Base-by-base conservation (phyloP, 2,113 vertebrate species). In the Aleadryas rufinucha region DNA sequence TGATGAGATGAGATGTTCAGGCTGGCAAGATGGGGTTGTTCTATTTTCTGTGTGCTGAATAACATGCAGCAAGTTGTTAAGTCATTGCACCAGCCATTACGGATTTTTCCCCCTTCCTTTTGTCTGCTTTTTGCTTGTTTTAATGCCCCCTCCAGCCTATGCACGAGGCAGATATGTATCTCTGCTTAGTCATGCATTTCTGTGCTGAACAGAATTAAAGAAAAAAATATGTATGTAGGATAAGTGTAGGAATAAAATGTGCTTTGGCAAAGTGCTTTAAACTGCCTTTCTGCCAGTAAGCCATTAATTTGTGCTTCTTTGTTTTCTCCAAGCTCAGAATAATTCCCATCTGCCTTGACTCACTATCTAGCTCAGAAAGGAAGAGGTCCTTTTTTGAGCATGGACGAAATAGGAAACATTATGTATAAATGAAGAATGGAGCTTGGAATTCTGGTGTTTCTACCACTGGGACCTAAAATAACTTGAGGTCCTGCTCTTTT, bases 221-320 rank as follows among this genome's bases (percentile, higher is more conserved):
- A 75, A 80, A 84, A 94, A 96, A 97, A 77, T 8, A 63, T 33
- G 9, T 50, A 75, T 92, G 61, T 87, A 71, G 91, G 94, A 65
- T 89, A 86, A 93, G 66, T 45, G 90, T 95, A 89, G 79, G 91
- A 97, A 94, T 97, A 90, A 96, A 97, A 88, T 89, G 75, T 78
- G 83, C 66, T 86, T 61, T 95, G 89, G 81, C 91, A 95, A 95
- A 97, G 47, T 71, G 56, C 80, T 97, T 95, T 35, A 94, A 86
- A 93, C 49, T 61, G 84, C 82, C 81, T 96, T 91, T 80, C 93
- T 98, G 92, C 96, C 93, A 96, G 92, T 79, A 97, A 88, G 57
- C 91, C 91, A 94, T 97, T 98, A 97, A 97, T 96, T 96, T 96
- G 95, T 94, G 70, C 81, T 94, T 44, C 94, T 87, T 95, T 97